Conservation (phyloP, 1,140 invertebrate species). For the roundworm (Caenorhabditis elegans) region WBcel235 BX284606.5:5784001-5784500, state of each 20-base stretch:
- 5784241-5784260: neutral
- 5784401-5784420: slow-evolving; percentile 85
- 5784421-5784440: slow-evolving; percentile 86
- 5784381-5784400: slow-evolving; percentile 82
- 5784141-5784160: slow-evolving; percentile 2
- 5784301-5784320: neutral
- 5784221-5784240: neutral
- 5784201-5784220: slow-evolving; percentile 23
- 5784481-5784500: slow-evolving; percentile 69
- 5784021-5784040: too few relatives aligned
- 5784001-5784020: too few relatives aligned
- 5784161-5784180: neutral
- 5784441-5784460: slow-evolving; percentile 74
- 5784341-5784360: slow-evolving; percentile 84
- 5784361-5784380: slow-evolving; percentile 97
- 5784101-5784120: too few relatives aligned
- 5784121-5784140: too few relatives aligned
- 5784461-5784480: neutral
- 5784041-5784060: too few relatives aligned
- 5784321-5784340: slow-evolving; percentile 68
- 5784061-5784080: too few relatives aligned
- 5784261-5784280: slow-evolving; percentile 11
- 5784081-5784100: too few relatives aligned
- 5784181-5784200: neutral
- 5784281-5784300: slow-evolving; percentile 26